Conservation (phyloP, 1,140 invertebrate species). For the Psix sp. region DNA sequence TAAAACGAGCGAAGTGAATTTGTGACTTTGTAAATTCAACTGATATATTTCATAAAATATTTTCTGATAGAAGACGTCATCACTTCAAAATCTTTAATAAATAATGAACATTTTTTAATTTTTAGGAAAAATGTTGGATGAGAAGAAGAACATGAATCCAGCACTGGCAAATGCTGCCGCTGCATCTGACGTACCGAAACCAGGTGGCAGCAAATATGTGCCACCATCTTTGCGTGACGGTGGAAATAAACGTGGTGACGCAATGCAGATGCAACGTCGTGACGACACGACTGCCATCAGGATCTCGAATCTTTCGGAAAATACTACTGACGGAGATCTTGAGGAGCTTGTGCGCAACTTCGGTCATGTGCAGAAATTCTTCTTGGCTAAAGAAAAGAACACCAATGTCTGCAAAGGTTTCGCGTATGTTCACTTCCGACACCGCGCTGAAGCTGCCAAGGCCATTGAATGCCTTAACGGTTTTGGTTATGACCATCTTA, state of each 20-base stretch:
- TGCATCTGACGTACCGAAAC: too few relatives aligned
- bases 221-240: conserved; percentile 94
- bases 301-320: conserved; percentile 98
- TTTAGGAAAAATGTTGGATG: too few relatives aligned
- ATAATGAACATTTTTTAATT: too few relatives aligned
- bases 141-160: too few relatives aligned
- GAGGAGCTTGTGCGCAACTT: conserved; percentile 96
- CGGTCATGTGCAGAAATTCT: conserved; percentile 91
- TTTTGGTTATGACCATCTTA: conserved; percentile 98
- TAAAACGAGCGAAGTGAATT: too few relatives aligned
- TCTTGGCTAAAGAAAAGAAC: conserved; percentile 89
- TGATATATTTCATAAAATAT: too few relatives aligned
- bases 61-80: too few relatives aligned
- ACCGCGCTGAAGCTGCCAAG: conserved; percentile 90
- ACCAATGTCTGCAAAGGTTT: conserved; percentile 94
- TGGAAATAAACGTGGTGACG: conserved; percentile 83
- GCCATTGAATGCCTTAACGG: conserved; percentile 95
- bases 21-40: too few relatives aligned
- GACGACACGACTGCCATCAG: conserved; percentile 93
- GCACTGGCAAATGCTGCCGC: too few relatives aligned
- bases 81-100: too few relatives aligned
- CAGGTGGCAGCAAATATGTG: conserved; percentile 83
- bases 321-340: conserved; percentile 95
- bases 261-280: conserved; percentile 82
- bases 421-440: conserved; percentile 97